phyloP scores from a whole-genome alignment of 2,888 invertebrate genomes.

The Marronus borbonicus region DNA sequence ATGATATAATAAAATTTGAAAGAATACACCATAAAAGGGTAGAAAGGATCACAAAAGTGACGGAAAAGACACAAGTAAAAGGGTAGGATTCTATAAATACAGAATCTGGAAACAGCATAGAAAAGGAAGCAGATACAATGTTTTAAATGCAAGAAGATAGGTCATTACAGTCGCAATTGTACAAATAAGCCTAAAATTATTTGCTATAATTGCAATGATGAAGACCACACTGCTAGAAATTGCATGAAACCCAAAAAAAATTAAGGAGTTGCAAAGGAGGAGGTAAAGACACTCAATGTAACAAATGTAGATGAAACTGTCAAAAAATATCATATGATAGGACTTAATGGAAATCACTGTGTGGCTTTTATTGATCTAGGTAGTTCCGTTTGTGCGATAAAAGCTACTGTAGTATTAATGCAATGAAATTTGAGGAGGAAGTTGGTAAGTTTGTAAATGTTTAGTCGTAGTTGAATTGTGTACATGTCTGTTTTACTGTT shows the following conservation, averaged over 20 bases:
- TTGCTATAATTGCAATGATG: conserved; percentile 10
- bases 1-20: not conserved
- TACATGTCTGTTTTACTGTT: no score
- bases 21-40: not conserved
- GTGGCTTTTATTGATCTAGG: not conserved
- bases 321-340: not conserved
- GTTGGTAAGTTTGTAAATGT: no score
- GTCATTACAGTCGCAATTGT: not conserved
- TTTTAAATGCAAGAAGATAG: conserved; percentile 1
- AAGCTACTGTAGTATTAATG: not conserved
- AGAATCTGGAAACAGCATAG: not conserved
- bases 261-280: not conserved
- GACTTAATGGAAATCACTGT: not conserved
- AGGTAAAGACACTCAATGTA: not conserved
- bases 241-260: not conserved
- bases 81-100: not conserved
- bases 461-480: no score
- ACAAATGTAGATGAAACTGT: not conserved
- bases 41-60: not conserved
- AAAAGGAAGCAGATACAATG: not conserved
- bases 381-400: not conserved
- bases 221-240: conserved; percentile 11
- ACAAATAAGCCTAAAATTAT: not conserved
- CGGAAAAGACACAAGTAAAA: not conserved
- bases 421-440: not conserved